A percentile compares a stretch with the other conserved stretches of the same genome.
These are phyloP conservation scores for Drosophila paramelanica DNA, from an alignment of 2,888 invertebrate species.

Conservation along the genomic window DNA sequence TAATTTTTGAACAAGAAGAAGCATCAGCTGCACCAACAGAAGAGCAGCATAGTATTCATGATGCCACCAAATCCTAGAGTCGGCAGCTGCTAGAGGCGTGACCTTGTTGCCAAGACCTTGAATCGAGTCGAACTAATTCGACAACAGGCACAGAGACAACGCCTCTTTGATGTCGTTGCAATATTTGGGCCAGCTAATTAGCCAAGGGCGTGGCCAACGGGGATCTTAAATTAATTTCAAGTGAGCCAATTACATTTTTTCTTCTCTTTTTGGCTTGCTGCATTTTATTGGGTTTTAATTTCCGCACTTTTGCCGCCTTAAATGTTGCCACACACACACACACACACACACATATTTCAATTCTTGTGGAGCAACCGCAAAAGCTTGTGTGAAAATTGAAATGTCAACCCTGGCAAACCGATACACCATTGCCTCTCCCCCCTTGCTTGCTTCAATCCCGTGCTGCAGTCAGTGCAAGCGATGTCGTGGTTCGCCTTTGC, in stretches of 20 bases:
- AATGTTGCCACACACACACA: slow-evolving; percentile 23
- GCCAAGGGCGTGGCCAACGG: slow-evolving; percentile 31
- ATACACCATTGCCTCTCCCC: neutral
- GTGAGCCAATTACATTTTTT: slow-evolving; percentile 37
- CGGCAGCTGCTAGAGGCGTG: slow-evolving; percentile 10
- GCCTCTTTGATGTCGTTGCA: slow-evolving; percentile 61
- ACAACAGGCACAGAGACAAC: slow-evolving; percentile 26
- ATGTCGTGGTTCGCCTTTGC: slow-evolving; percentile 65
- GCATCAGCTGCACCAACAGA: neutral
- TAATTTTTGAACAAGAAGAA: slow-evolving; percentile 54
- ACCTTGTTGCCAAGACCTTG: slow-evolving; percentile 67
- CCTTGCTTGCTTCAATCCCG: slow-evolving; percentile 9
- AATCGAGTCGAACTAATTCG: slow-evolving; percentile 38
- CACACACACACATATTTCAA: slow-evolving; percentile 22
- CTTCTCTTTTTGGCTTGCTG: slow-evolving; percentile 15
- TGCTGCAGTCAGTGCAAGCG: slow-evolving; percentile 43
- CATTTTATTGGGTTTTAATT: slow-evolving; percentile 73
- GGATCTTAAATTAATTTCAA: slow-evolving; percentile 49
- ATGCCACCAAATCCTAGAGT: slow-evolving; percentile 4
- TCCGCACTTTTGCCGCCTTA: slow-evolving; percentile 55
- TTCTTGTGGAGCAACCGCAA: slow-evolving; percentile 47
- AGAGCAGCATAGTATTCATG: slow-evolving; percentile 37
- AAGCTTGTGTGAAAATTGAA: slow-evolving; percentile 69
- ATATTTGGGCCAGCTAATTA: slow-evolving; percentile 57
- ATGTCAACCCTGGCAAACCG: slow-evolving; percentile 43